Base-by-base conservation (phyloP, 2,797 vertebrate species). In the Pelobates cultripes region DNA sequence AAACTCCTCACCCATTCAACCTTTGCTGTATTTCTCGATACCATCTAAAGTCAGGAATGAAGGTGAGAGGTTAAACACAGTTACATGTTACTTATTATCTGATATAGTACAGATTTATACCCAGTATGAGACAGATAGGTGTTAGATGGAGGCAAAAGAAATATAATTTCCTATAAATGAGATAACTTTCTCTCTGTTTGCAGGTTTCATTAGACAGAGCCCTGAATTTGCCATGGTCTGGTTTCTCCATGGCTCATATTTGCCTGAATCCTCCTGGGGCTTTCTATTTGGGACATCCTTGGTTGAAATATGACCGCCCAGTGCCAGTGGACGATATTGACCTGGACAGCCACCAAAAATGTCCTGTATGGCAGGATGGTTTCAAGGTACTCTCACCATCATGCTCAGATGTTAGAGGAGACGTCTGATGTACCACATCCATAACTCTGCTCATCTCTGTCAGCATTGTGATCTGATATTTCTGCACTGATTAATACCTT, bases 241-340 rank as follows among this genome's bases (percentile, higher is more conserved):
- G 77, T 9, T 76, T 87, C 41, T 83, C 86, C 12, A 42, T 85
- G 14, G 87, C 83, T 17, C 86, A 86, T 13, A 83, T 86, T 67
- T 87, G 87, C 66, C 86, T 89, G 47, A 88, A 71, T 17, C 88
- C 89, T 17, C 88, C 89, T 13, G 88, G 83, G 14, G 88, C 89
- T 14, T 87, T 82, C 70, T 86, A 86, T 61, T 87, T 82, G 14
- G 87, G 87, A 3, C 10, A 67, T 0, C 67, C 78, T 2, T 86
- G 87, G 88, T 63, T 78, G 12, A 85, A 73, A 44, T 86, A 88
- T 1, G 87, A 88, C 79, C 71, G 4, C 3, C 81, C 86, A 3
- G 64, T 80, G 28, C 78, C 86, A 13, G 45, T 89, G 43, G 75
- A 87, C 10, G 42, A 84, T 9, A 81, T 89, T 10, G 86, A 87